A percentile compares a stretch with the other conserved stretches of the same genome.
Evolutionary conservation across 2,113 vertebrate genomes (phyloP).

Genomic region (Stomatorhinus ivindoensis): DNA sequence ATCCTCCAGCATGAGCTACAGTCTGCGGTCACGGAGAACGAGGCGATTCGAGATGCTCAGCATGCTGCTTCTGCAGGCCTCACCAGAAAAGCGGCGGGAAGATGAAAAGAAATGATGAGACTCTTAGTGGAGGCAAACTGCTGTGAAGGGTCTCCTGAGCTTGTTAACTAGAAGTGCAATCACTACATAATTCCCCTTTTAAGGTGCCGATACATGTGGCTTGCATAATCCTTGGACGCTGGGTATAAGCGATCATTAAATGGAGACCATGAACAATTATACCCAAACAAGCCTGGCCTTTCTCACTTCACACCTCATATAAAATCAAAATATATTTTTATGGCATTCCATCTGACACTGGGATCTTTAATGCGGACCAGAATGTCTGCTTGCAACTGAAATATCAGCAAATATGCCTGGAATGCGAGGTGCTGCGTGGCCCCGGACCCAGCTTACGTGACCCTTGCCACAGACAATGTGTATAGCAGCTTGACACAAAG

Average conservation of each 20-base stretch:
- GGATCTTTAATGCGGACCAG: background rate
- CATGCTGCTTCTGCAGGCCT: background rate
- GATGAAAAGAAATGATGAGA: background rate
- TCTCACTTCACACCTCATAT: slow-evolving; percentile 15
- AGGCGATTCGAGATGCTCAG: background rate
- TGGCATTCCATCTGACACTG: background rate
- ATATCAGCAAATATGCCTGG: slow-evolving; percentile 1
- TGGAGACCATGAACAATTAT: background rate
- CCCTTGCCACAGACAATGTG: background rate
- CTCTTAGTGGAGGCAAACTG: background rate
- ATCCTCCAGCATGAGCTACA: background rate
- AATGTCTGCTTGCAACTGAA: background rate
- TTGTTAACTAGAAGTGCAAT: background rate
- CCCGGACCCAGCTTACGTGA: background rate
- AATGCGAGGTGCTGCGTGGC: background rate
- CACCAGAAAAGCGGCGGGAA: background rate
- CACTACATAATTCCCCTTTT: background rate
- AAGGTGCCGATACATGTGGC: slow-evolving; percentile 1
- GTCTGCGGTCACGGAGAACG: background rate
- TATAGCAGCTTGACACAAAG: background rate
- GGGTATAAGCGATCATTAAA: background rate
- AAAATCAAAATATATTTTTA: slow-evolving; percentile 12
- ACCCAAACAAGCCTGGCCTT: slow-evolving; percentile 6
- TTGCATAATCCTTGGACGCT: background rate
- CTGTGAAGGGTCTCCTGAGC: background rate